Base-by-base conservation (phyloP, 2,888 invertebrate genomes). In the Spisula subtruncata region DNA sequence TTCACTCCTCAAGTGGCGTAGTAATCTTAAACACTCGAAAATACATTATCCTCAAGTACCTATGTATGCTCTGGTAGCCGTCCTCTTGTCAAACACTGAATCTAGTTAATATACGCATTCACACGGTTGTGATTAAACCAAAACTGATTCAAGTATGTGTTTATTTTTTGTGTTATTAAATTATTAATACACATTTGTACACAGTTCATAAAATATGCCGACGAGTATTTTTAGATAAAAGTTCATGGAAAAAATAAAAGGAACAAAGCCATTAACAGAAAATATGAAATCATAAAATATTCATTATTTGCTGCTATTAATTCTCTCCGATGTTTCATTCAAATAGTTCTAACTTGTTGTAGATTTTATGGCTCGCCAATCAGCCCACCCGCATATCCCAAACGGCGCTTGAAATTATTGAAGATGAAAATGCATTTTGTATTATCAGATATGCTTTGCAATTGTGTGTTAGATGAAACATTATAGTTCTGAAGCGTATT, bases 11-110 rank as follows among this genome's bases (percentile, higher is more conserved):
- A 46, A 85, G 85, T 80, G 85, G 51, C 41, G 75, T 79, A 32
- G 56, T 87, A 75, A 87, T 87, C 82, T 75, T 35, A 54, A n/a
- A 32, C 32, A 82, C 87, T 87, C 75, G 71, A 87, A 60, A 82
- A 71, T 66, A 48, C 87, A 87, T 87, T 87, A 87, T 54, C 51
- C 48, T 51, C 0, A 32, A 87, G 87, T 82, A 51, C 48, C 35
- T 2, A 6, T 32, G 35, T 35, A 54, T 51, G 82, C 32, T 71
- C 82, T 87, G 87, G 71, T 71, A 81, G 51, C 82, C 71, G 75
- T 87, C 87, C 16, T 10, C 35, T 32, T 75, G 75, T 75, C 75
- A 32, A 75, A 75, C 32, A 5, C 14, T 41, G 41, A 2, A 41
- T 41, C 41, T 41, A 41, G 41, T 71, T 75, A 75, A 35, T 35